Conservation (phyloP, 1,140 invertebrate genomes). For the Zaprionus vittiger region DNA sequence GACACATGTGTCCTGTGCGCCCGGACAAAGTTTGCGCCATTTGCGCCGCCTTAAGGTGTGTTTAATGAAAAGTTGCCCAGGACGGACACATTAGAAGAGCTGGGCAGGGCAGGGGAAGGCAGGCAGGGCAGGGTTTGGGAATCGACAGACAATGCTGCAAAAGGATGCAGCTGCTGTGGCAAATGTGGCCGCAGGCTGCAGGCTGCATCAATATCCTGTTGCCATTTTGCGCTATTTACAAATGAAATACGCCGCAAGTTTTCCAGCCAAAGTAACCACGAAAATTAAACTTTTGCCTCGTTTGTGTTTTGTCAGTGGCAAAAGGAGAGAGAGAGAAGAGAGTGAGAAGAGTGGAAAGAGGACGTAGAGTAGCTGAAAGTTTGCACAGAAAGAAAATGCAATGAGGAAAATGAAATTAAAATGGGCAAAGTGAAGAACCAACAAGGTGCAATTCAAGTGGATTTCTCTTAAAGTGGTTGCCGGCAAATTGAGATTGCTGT, state of each 20-base stretch:
- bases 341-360: background rate
- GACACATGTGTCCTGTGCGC: constrained; percentile 51
- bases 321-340: background rate
- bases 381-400: constrained; percentile 52
- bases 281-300: constrained; percentile 72
- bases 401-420: constrained; percentile 58
- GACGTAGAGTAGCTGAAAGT: constrained; percentile 32
- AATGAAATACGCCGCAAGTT: constrained; percentile 74
- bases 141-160: constrained; percentile 57
- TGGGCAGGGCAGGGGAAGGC: too few relatives aligned
- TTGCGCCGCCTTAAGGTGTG: constrained; percentile 67
- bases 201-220: constrained; percentile 72
- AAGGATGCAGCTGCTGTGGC: constrained; percentile 54
- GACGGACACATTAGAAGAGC: constrained; percentile 22
- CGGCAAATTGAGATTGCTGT: constrained; percentile 17
- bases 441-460: constrained; percentile 47
- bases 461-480: constrained; percentile 33
- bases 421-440: constrained; percentile 48
- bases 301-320: constrained; percentile 51
- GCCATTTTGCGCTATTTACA: constrained; percentile 72
- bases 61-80: constrained; percentile 68
- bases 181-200: constrained; percentile 24
- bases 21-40: constrained; percentile 62
- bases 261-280: constrained; percentile 67
- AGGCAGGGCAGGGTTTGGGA: background rate